These are phyloP conservation scores for Balaeniceps rex DNA, from an alignment of 2,113 vertebrate species.

Conservation along the genomic window DNA sequence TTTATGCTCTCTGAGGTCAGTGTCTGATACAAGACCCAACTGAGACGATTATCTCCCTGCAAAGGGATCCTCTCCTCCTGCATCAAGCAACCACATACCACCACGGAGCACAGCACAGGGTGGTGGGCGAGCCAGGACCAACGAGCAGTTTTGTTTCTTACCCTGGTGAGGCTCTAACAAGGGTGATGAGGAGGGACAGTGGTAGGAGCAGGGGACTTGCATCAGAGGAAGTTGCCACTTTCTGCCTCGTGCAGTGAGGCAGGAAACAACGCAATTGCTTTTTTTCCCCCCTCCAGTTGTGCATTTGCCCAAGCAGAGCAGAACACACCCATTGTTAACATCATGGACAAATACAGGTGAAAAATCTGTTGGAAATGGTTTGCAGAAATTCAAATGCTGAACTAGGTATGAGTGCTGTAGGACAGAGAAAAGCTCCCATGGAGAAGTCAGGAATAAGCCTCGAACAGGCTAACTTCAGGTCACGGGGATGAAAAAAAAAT, in stretches of 20 bases:
- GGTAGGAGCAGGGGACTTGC: neutral
- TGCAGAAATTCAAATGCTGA: neutral
- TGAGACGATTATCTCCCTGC: neutral
- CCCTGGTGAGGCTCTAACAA: neutral
- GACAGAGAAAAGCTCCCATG: neutral
- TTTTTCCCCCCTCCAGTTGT: neutral
- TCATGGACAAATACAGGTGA: rapidly evolving
- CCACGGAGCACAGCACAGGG: neutral
- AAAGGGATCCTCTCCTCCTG: neutral
- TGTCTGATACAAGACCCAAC: neutral
- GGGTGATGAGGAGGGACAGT: neutral
- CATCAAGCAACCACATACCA: neutral
- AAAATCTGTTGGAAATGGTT: neutral
- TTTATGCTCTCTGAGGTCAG: neutral
- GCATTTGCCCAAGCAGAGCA: neutral
- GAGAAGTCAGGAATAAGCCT: neutral
- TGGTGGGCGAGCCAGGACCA: neutral
- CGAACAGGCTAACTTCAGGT: neutral
- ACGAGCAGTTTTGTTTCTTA: neutral
- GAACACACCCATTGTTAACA: neutral
- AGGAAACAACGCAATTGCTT: neutral
- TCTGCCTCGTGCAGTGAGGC: neutral
- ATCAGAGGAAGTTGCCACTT: neutral
- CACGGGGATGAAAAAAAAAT: neutral
- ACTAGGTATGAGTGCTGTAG: neutral